Evolutionary conservation across 2,113 vertebrate genomes (phyloP).

Genomic region (Piliocolobus tephrosceles): DNA sequence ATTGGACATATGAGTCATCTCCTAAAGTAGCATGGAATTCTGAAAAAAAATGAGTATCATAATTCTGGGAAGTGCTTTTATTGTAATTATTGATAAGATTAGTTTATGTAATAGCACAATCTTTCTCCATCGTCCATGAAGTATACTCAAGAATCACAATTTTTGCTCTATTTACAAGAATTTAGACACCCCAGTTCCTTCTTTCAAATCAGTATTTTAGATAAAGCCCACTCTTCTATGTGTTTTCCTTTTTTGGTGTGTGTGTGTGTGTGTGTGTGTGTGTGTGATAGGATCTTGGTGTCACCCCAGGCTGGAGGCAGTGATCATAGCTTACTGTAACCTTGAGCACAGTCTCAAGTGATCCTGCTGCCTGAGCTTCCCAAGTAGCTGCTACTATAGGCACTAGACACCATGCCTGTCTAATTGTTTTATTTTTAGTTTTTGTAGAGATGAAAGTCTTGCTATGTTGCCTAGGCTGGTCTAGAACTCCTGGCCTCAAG

Average conservation of each 20-base stretch:
- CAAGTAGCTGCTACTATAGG: too few species aligned
- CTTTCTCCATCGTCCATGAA: not conserved
- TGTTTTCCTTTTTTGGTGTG: not conserved
- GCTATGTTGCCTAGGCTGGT: too few species aligned
- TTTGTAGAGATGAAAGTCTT: too few species aligned
- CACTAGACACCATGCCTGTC: too few species aligned
- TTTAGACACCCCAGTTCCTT: not conserved
- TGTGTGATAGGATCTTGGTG: too few species aligned
- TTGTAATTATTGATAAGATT: not conserved
- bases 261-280: too few species aligned
- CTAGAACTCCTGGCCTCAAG: too few species aligned
- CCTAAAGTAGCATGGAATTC: not conserved
- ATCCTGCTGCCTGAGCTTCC: too few species aligned
- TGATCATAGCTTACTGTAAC: too few species aligned
- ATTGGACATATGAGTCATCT: not conserved
- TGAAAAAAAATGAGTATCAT: not conserved
- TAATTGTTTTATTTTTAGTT: too few species aligned
- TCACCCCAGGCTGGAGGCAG: too few species aligned
- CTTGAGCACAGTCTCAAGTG: too few species aligned
- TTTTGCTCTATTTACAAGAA: not conserved
- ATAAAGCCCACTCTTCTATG: not conserved
- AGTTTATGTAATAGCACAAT: not conserved
- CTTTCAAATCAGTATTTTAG: not conserved
- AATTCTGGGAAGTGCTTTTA: not conserved
- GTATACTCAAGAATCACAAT: not conserved